Conservation (phyloP, 2,797 vertebrate genomes). For the Periparus ater region DNA sequence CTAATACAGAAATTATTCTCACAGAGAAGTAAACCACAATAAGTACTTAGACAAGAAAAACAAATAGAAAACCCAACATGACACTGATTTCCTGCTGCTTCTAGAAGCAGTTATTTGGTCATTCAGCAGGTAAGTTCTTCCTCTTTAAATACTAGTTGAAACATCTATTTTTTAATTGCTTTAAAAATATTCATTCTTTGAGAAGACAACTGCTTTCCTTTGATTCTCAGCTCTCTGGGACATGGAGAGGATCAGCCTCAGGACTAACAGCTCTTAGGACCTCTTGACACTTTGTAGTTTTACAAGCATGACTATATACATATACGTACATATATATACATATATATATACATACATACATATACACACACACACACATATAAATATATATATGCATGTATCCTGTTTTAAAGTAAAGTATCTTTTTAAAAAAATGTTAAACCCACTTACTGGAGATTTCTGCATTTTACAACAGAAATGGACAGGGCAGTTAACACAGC, state of each 20-base stretch:
- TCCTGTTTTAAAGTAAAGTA: neutral
- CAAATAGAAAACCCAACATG: neutral
- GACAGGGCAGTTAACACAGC: neutral
- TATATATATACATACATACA: too few relatives aligned
- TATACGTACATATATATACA: too few relatives aligned
- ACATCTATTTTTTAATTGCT: neutral
- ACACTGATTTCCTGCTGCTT: neutral
- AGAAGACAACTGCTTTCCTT: neutral
- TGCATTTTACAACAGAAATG: neutral
- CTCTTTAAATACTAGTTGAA: neutral
- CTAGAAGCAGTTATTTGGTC: neutral
- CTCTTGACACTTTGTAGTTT: neutral
- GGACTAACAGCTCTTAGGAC: neutral
- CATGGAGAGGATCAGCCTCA: neutral
- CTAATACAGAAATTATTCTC: neutral
- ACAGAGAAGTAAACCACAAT: neutral
- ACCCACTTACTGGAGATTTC: neutral
- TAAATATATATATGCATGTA: neutral
- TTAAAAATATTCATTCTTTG: neutral
- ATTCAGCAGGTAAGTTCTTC: neutral
- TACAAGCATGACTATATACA: neutral
- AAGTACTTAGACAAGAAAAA: neutral
- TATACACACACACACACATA: too few relatives aligned
- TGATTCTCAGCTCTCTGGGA: neutral
- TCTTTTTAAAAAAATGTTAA: fast-evolving